Evolutionary conservation across 2,113 vertebrate genomes (phyloP), one percentile per base, ranked within the genome.

Genomic region (Cyrtonyx montezumae): DNA sequence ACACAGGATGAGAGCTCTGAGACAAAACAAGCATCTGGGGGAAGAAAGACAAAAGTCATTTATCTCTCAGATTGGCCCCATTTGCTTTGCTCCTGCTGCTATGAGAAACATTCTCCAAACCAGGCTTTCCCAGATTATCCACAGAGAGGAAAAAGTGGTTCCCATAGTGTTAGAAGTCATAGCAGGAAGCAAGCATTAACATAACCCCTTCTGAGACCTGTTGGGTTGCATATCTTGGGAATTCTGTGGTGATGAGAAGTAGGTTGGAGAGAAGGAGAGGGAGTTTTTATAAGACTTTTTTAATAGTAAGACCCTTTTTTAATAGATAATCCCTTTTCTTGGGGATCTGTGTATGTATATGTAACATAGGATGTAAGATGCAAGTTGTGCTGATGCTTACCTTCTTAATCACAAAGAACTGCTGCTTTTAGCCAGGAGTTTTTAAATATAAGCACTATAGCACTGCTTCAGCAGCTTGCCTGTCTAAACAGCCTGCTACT

Each of bases 31-130:
- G 56, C 28, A 11, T 90, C 90, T 84, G 9, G 74, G 93, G 96
- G 92, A 92, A 95, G 82, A 65, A 94, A 91, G 94, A 93, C 67
- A 96, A 84, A 49, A n/a, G 2, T 55, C 7, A n/a, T 94, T 92
- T 90, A 80, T 93, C 67, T 95, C 42, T 37, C 79, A 91, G 77
- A 70, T 10, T 87, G 85, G 79, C 66, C 80, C 78, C 90, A 80
- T 91, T 92, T 87, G 70, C 91, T 79, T 71, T 63, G 42, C 80
- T 91, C 69, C 36, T 71, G 46, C 88, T 87, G 89, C 80, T 89
- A 34, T 6, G 16, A 94, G 79, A 88, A 95, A 76, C 5, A 37
- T 49, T 90, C 68, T 93, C 95, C 88, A 71, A 92, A 95, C 68
- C 80, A 94, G 76, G 63, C 90, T 88, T 94, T 76, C 71, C 73